Evolutionary conservation across 2,113 vertebrate genomes (phyloP).

Genomic region (Capra hircus): DNA sequence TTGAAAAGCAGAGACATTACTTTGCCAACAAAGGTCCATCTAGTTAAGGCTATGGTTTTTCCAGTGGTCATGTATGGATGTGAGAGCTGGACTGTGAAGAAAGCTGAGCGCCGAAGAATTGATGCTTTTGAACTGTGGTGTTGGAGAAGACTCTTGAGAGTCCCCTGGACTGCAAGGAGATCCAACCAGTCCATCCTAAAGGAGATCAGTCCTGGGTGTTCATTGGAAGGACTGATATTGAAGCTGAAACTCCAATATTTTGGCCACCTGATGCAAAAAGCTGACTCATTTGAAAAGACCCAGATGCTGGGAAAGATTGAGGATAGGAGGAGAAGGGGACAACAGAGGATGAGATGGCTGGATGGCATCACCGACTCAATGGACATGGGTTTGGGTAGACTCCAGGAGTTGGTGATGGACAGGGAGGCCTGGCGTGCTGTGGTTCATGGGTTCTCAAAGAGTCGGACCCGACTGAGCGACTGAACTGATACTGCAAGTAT

Average conservation of each 20-base stretch:
- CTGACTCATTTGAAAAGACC: background rate
- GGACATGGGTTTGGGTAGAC: background rate
- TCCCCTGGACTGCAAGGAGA: background rate
- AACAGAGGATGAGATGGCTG: background rate
- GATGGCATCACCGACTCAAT: background rate
- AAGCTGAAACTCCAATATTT: background rate
- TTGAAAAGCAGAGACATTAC: background rate
- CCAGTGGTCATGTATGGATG: background rate
- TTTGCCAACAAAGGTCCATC: background rate
- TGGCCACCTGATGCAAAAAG: background rate
- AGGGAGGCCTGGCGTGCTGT: background rate
- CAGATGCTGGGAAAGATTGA: background rate
- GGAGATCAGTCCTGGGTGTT: background rate
- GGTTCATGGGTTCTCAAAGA: background rate
- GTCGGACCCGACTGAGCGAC: rapidly evolving
- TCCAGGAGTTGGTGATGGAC: background rate
- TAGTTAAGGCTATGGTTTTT: background rate
- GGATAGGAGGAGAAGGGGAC: background rate
- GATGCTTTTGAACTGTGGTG: background rate
- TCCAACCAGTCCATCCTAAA: background rate
- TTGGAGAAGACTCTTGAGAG: background rate
- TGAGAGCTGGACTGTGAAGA: background rate
- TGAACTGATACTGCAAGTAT: background rate
- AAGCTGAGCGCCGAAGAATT: rapidly evolving
- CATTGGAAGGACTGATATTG: background rate